Evolutionary conservation across 2,888 invertebrate species (phyloP).

Genomic region (Alentia gelatinosa): DNA sequence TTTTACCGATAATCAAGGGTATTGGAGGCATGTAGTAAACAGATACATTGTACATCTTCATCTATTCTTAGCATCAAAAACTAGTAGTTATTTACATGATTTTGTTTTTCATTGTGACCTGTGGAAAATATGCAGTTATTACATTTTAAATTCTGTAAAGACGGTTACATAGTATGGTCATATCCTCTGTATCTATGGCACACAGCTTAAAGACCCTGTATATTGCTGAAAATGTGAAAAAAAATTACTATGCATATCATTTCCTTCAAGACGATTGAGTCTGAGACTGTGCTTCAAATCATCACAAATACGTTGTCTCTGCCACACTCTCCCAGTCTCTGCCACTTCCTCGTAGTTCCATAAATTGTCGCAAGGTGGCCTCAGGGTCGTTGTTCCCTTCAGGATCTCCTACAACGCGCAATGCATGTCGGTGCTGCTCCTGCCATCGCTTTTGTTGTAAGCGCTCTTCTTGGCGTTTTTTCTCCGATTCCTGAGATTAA

Average conservation of each 20-base stretch:
- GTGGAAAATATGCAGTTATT: no score
- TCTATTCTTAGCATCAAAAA: neutral
- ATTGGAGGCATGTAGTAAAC: neutral
- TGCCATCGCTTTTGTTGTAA: constrained; percentile 79
- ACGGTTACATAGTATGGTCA: no score
- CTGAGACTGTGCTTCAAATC: neutral
- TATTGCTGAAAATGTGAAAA: no score
- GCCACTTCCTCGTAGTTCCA: constrained; percentile 55
- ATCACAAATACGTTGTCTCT: constrained; percentile 55
- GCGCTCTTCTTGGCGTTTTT: constrained; percentile 77
- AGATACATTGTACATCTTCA: neutral
- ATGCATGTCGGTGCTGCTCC: constrained; percentile 74
- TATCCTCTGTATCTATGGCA: no score
- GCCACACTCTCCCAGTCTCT: constrained; percentile 28
- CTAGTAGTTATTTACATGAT: neutral
- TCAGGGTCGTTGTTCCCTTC: constrained; percentile 49
- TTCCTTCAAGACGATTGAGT: no score
- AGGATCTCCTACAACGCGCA: neutral
- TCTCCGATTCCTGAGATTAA: constrained; percentile 77
- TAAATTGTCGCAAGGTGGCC: constrained; percentile 47
- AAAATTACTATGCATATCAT: no score
- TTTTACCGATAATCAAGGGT: neutral
- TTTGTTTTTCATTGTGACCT: no score
- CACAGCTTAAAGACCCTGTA: no score
- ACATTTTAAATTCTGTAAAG: no score